Evolutionary conservation across 2,113 vertebrate species (phyloP), one percentile per base, ranked within the genome.

Genomic region (Jaculus jaculus): DNA sequence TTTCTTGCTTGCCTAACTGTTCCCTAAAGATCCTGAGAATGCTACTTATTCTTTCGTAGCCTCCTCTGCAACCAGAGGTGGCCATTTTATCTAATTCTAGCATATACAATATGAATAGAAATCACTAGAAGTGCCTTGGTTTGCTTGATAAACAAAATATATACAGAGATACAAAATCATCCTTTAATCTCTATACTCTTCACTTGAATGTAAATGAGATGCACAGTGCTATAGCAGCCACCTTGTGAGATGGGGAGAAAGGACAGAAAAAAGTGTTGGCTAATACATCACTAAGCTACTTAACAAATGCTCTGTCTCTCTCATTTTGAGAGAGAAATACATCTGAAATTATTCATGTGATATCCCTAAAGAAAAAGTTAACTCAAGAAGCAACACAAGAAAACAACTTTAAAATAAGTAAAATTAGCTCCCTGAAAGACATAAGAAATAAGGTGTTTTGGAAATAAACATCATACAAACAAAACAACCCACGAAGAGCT

Each of bases 351-450:
- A 26, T 74, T 78, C n/a, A 61, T 83, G 37, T 6, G 60, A 28
- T 54, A 83, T 60, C 12, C 32, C 21, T 61, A 15, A 85, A 72
- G 68, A 58, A 10, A 65, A 16, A 87, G 51, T 74, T 88, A 79
- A 71, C 34, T 91, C 32, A 17, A 77, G 30, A 93, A 81, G 82
- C 58, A 92, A 54, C 15, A 54, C 10, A 54, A 54, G 73, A 81
- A 93, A 78, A 77, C 73, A 82, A 65, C 8, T 93, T 90, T 30
- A 54, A 87, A 87, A 51, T 34, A 90, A 80, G 42, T n/a, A 94
- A 91, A 72, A 91, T 79, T 51, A 63, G 54, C 81, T 92, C 69
- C 63, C 20, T 80, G 32, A 23, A 71, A 79, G 30, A 72, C 39
- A 63, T 47, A 63, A 24, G 60, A 61, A 61, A 23, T 63, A 63